These are phyloP conservation scores for Gnathonemus longibarbis DNA, from an alignment of 2,113 vertebrate genomes.

Conservation along the genomic window DNA sequence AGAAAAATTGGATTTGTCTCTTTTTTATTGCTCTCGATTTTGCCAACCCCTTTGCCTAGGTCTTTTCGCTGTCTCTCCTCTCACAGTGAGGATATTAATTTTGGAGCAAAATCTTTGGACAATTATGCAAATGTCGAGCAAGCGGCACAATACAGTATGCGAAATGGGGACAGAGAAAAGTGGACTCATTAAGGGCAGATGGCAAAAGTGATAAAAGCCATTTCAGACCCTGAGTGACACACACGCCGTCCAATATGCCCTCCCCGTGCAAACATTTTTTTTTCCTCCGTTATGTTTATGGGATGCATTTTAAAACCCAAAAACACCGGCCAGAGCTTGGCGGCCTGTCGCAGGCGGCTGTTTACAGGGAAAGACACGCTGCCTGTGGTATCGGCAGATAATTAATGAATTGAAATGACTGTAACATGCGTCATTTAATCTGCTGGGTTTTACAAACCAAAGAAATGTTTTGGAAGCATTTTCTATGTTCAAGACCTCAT, in stretches of 20 bases:
- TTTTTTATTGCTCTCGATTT: conserved; percentile 59
- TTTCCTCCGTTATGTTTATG: conserved; percentile 23
- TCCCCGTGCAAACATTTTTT: conserved; percentile 46
- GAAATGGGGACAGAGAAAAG: conserved; percentile 78
- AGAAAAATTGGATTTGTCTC: conserved; percentile 79
- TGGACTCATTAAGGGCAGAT: conserved; percentile 95
- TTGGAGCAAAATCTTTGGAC: conserved; percentile 89
- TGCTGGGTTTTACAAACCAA: neutral
- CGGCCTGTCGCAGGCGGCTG: neutral
- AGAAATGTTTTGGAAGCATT: neutral
- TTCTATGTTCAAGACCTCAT: neutral
- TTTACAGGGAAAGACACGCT: neutral
- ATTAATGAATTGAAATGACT: neutral
- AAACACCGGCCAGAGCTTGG: neutral
- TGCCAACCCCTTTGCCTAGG: conserved; percentile 69
- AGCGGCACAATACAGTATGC: conserved; percentile 85
- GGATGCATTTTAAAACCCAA: neutral
- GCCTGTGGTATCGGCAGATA: neutral
- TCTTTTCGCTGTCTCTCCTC: conserved; percentile 63
- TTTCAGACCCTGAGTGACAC: conserved; percentile 56
- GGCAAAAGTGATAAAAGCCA: conserved; percentile 69
- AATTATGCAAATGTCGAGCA: conserved; percentile 93
- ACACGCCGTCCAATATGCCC: conserved; percentile 54
- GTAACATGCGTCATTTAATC: neutral
- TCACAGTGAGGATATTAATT: conserved; percentile 86